phyloP scores from a whole-genome alignment of 2,113 vertebrate species.

The Odocoileus virginianus region DNA sequence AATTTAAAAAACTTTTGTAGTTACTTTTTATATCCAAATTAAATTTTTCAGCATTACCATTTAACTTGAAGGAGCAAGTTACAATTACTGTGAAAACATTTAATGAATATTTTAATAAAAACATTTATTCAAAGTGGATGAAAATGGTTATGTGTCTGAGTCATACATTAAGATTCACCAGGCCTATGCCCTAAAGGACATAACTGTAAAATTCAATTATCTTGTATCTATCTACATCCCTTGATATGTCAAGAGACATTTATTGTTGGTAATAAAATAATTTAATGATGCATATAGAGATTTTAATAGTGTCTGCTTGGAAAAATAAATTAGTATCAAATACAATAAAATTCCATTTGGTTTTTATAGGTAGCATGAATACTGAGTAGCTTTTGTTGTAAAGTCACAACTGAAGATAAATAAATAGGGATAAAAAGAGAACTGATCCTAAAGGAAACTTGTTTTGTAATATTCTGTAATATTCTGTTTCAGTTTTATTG shows the following conservation, averaged over 20 bases:
- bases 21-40: conserved; percentile 34
- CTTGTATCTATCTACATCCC: conserved; percentile 32
- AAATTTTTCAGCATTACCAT: conserved; percentile 50
- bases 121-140: conserved; percentile 51
- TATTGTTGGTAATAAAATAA: conserved; percentile 56
- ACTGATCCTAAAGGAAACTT: not conserved
- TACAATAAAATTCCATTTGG: conserved; percentile 43
- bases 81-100: conserved; percentile 51
- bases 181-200: not conserved
- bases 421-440: not conserved
- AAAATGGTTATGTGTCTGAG: conserved; percentile 57
- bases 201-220: conserved; percentile 46
- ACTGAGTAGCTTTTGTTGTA: not conserved
- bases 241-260: conserved; percentile 46
- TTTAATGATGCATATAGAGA: conserved; percentile 20
- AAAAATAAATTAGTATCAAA: conserved; percentile 40
- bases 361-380: conserved; percentile 24
- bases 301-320: not conserved
- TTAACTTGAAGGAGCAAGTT: conserved; percentile 58
- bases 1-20: not conserved
- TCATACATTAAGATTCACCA: conserved; percentile 37
- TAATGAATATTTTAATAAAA: conserved; percentile 59
- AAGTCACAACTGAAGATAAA: not conserved
- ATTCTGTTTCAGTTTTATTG: not conserved
- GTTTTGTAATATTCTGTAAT: not conserved